Percentiles rank a stretch among this genome's conserved stretches.
Evolutionary conservation across 1,140 invertebrate species (phyloP).

Genomic region (Parasteatoda tepidariorum): DNA sequence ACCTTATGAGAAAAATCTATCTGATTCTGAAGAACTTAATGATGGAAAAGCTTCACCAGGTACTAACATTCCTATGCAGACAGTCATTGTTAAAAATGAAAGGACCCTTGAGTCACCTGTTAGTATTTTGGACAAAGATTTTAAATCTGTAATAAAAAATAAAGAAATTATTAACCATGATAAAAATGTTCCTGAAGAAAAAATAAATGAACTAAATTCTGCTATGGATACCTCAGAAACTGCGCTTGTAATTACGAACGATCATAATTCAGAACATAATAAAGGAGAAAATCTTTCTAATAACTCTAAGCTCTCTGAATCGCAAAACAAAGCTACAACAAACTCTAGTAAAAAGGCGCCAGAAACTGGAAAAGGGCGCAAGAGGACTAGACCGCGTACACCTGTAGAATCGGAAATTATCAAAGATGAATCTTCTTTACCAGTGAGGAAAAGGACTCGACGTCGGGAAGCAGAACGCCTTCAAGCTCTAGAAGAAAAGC

Average conservation of each 20-base stretch:
- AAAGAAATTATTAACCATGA: constrained; percentile 33
- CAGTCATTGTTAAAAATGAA: not conserved
- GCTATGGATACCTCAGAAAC: not conserved
- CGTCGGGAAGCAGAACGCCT: constrained; percentile 9
- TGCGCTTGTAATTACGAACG: constrained; percentile 16
- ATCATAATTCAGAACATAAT: constrained; percentile 23
- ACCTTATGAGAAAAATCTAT: not conserved
- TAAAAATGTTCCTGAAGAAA: constrained; percentile 27
- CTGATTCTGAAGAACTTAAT: not conserved
- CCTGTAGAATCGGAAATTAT: constrained; percentile 17
- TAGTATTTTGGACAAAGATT: not conserved
- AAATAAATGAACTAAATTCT: constrained; percentile 14
- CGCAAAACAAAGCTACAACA: not conserved
- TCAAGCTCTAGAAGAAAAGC: not conserved
- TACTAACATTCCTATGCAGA: not conserved
- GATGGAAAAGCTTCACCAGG: not conserved
- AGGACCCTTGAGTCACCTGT: not conserved
- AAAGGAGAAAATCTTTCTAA: not conserved
- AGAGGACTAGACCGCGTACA: constrained; percentile 39
- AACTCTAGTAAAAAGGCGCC: constrained; percentile 31
- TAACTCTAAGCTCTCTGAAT: not conserved
- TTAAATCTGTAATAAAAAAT: not conserved
- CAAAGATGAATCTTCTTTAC: constrained; percentile 39
- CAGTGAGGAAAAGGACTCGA: constrained; percentile 31
- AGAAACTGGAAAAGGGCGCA: constrained; percentile 24